Conservation (phyloP, 2,888 invertebrate species). For the Frankliniella fusca region DNA sequence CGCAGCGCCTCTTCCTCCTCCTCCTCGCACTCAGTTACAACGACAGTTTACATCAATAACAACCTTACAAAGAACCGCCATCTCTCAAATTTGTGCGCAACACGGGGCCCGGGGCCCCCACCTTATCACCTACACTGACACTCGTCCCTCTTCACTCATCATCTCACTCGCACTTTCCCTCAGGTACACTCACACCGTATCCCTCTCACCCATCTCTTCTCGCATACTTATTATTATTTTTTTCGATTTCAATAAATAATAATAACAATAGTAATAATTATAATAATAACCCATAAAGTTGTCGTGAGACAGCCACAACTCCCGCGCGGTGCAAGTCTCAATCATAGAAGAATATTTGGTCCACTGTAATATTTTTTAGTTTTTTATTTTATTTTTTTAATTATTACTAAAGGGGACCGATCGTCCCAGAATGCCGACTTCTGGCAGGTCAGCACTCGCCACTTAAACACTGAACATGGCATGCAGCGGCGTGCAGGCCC, state of each 20-base stretch:
- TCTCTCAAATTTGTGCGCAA: background rate
- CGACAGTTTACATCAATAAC: background rate
- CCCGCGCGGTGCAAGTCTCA: background rate
- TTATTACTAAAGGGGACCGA: constrained; percentile 17
- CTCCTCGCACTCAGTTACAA: too few relatives aligned
- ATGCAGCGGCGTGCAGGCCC: too few relatives aligned
- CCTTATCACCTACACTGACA: background rate
- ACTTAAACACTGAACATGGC: background rate
- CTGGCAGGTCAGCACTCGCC: background rate
- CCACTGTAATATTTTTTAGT: constrained; percentile 24
- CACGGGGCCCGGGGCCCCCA: background rate
- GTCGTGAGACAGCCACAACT: constrained; percentile 1
- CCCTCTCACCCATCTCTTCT: background rate
- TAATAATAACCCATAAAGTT: background rate
- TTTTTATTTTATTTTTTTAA: background rate
- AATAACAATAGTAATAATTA: background rate
- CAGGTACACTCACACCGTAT: background rate
- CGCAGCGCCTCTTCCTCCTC: too few relatives aligned
- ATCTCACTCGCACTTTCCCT: background rate
- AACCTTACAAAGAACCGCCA: background rate
- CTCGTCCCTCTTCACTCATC: background rate
- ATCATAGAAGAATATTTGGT: constrained; percentile 19
- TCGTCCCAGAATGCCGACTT: background rate
- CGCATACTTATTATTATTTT: constrained; percentile 3
- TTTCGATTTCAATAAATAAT: background rate